Evolutionary conservation across 2,888 invertebrate genomes (phyloP).

Genomic region (Lobophora halterata): DNA sequence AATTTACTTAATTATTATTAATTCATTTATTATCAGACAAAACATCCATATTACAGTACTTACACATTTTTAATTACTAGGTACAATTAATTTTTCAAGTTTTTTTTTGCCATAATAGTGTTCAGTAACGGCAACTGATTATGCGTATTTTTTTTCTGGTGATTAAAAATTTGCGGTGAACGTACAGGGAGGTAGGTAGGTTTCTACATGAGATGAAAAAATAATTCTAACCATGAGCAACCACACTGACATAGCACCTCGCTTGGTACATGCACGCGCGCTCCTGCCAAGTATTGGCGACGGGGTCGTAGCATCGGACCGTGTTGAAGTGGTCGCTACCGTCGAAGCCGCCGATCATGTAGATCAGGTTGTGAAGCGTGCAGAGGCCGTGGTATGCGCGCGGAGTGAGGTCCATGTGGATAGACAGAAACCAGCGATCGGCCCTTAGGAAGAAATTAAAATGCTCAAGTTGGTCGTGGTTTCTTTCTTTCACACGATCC

Average conservation of each 20-base stretch:
- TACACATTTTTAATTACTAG: no score
- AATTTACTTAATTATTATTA: no score
- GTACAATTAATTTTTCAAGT: no score
- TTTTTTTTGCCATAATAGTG: no score
- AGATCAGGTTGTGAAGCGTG: slow-evolving; percentile 84
- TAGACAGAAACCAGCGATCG: slow-evolving; percentile 87
- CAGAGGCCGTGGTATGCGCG: slow-evolving; percentile 91
- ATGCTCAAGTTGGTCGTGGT: background rate
- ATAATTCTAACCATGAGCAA: slow-evolving; percentile 82
- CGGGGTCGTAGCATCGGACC: slow-evolving; percentile 90
- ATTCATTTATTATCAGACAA: no score
- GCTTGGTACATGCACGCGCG: slow-evolving; percentile 90
- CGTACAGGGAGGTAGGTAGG: no score
- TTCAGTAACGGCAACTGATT: no score
- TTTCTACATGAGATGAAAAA: no score
- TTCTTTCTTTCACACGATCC: no score
- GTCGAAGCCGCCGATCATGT: slow-evolving; percentile 92
- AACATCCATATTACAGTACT: no score
- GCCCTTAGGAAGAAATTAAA: slow-evolving; percentile 71
- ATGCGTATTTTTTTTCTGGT: no score
- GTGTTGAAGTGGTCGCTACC: slow-evolving; percentile 89
- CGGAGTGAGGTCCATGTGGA: slow-evolving; percentile 84
- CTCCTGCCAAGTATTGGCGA: slow-evolving; percentile 86
- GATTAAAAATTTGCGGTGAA: no score
- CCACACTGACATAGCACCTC: slow-evolving; percentile 89